A percentile compares a stretch with the other conserved stretches of the same genome.
Evolutionary conservation across 2,113 vertebrate species (phyloP).

Genomic region (Nycticebus coucang): DNA sequence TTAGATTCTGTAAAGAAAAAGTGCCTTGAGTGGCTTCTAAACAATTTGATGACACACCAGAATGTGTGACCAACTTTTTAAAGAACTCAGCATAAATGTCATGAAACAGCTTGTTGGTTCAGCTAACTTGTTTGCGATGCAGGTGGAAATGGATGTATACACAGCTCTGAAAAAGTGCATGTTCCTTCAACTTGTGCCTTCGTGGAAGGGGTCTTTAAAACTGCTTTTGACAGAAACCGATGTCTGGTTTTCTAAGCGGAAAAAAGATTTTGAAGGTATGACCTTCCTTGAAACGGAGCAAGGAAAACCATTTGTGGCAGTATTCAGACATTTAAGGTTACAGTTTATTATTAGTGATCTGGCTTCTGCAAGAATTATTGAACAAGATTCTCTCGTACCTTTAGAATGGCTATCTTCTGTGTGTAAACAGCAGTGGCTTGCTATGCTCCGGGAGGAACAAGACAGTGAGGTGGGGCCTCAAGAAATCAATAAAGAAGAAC

Average conservation of each 20-base stretch:
- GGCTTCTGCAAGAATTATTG: conserved; percentile 94
- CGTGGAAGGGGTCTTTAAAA: no score
- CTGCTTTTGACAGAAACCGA: no score
- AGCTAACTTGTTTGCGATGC: conserved; percentile 98
- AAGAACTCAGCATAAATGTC: conserved; percentile 93
- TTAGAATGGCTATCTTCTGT: conserved; percentile 69
- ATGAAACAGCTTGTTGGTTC: conserved; percentile 97
- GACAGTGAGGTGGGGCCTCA: conserved; percentile 86
- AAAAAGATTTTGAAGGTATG: conserved; percentile 87
- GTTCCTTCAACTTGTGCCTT: no score
- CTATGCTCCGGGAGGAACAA: no score
- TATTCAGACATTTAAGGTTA: conserved; percentile 92
- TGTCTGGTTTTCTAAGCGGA: no score
- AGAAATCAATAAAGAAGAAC: conserved; percentile 95
- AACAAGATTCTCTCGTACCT: conserved; percentile 93
- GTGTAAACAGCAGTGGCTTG: no score
- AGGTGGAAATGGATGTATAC: conserved; percentile 99
- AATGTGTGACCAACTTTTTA: conserved; percentile 97
- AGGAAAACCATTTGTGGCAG: conserved; percentile 86
- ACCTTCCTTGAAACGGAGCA: conserved; percentile 93
- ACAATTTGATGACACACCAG: conserved; percentile 99
- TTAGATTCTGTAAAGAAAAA: conserved; percentile 96
- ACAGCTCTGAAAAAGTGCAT: conserved; percentile 94
- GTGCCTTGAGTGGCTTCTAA: conserved; percentile 99
- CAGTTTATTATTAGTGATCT: conserved; percentile 98